Evolutionary conservation across 2,888 invertebrate species (phyloP), one percentile per base, ranked within the genome.

Genomic region (Drosophila suboccidentalis): DNA sequence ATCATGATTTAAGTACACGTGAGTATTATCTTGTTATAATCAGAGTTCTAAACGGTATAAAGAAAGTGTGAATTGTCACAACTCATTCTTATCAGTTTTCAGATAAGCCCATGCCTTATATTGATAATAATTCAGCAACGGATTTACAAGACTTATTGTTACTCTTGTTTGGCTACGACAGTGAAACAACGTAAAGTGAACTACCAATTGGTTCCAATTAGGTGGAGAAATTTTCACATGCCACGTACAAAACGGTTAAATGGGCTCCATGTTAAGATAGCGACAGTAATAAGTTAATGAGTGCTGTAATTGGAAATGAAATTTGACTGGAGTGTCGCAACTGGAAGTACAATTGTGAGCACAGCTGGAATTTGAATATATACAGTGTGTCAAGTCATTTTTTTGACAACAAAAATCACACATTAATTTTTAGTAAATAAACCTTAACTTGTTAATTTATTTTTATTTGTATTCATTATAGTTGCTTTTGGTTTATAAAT

Each of bases 311-410:
- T 68, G 65, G 59, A 63, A 71, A 41, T 49, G 38, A 55, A 65
- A 57, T 64, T 79, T 73, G 60, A 73, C 53, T 88, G 81, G 68
- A 86, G 86, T 62, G 58, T 43, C 32, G 10, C 41, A 54, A 59
- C 22, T 54, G 63, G 68, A 62, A 71, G 19, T 47, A 64, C 62
- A 34, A 72, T 17, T 71, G 77, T 62, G 41, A 44, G 26, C 26
- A 72, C 78, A 78, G 67, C 62, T 75, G 75, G 34, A 71, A 78
- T 46, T 41, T 15, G 60, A 8, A 29, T 67, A 63, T 69, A 17
- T 19, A n/a, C 46, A 46, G 36, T 32, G 9, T 32, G 32, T 10
- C 10, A 32, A 32, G 10, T 32, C 0, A 10, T 32, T 10, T 2
- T 32, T 32, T 32, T 32, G 10, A 32, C 32, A 32, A 10, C 32